These are phyloP conservation scores for Cherax quadricarinatus DNA, from an alignment of 1,140 invertebrate genomes.

Conservation along the genomic window DNA sequence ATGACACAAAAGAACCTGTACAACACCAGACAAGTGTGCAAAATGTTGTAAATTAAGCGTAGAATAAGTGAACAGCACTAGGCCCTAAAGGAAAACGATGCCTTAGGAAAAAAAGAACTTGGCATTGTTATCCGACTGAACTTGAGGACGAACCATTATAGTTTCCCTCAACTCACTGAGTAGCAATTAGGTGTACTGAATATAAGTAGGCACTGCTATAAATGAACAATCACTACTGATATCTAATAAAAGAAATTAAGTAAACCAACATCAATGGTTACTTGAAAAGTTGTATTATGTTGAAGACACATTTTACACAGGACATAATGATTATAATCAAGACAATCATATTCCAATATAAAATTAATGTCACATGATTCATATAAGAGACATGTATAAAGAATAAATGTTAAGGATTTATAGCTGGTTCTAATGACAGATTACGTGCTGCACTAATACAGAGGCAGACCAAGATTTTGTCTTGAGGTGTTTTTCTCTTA, in stretches of 20 bases:
- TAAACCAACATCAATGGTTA: conserved; percentile 1
- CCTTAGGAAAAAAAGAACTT: conserved; percentile 8
- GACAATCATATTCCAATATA: background rate
- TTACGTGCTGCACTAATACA: background rate
- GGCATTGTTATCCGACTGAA: conserved; percentile 2
- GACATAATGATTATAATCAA: background rate
- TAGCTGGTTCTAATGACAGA: background rate
- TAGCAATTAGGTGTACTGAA: conserved; percentile 18
- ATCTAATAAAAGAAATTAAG: conserved; percentile 3
- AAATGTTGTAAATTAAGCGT: conserved; percentile 43
- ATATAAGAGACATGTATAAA: background rate
- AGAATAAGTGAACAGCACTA: conserved; percentile 20
- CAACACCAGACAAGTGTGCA: conserved; percentile 36
- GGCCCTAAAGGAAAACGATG: conserved; percentile 8
- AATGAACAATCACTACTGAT: background rate
- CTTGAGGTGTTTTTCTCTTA: background rate
- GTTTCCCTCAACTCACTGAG: background rate
- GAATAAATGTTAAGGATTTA: background rate
- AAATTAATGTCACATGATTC: conserved; percentile 1
- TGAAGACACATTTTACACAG: background rate
- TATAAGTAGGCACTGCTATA: conserved; percentile 5
- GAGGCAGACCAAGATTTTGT: background rate
- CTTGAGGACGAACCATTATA: conserved; percentile 16
- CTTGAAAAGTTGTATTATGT: background rate
- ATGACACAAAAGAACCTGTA: conserved; percentile 24